Base-by-base conservation (phyloP, 2,797 vertebrate genomes). In the Florisuga fusca region DNA sequence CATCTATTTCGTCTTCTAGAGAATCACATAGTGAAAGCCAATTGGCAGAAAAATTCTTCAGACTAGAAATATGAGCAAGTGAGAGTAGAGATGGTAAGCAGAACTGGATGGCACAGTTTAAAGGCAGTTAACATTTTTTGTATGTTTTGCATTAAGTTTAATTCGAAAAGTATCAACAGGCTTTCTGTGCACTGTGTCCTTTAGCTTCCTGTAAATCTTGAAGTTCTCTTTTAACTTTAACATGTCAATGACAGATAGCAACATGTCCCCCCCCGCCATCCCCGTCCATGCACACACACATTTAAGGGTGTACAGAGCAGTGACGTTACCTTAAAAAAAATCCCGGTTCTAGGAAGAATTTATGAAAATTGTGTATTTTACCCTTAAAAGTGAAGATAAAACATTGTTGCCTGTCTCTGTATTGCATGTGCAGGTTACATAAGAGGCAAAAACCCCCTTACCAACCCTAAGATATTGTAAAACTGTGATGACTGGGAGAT, bases 221-320 rank as follows among this genome's bases (percentile, higher is more conserved):
- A 22, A 50, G 25, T n/a, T 90, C 19, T 7, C 12, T 84, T 86
- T 78, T 29, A 29, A 38, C 21, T 89, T 72, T 26, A 90, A 84
- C 87, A 85, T 17, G 0, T 31, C 23, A 61, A 12, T 14, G 62
- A 68, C 3, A 58, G 22, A 67, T 29, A 73, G 16, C 12, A 36
- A 16, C 5, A 2, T 8, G 1, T 1, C 4, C 1, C 2, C 7
- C 1, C 27, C 21, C 3, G 36, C 2, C 1, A 13, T n/a, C 13
- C 38, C 38, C 38, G 13, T 41, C 38, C 38, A 41, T 5, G 38
- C 17, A 46, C 19, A 46, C 19, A 46, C 20, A 46, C 9, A 41
- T 71, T 66, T 79, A 66, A 82, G 19, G 23, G 4, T 54, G 4
- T 64, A 80, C 0, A 5, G 17, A 86, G 5, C 10, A 38, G 17